Evolutionary conservation across 2,888 invertebrate genomes (phyloP).

Genomic region (Ormia ochracea): DNA sequence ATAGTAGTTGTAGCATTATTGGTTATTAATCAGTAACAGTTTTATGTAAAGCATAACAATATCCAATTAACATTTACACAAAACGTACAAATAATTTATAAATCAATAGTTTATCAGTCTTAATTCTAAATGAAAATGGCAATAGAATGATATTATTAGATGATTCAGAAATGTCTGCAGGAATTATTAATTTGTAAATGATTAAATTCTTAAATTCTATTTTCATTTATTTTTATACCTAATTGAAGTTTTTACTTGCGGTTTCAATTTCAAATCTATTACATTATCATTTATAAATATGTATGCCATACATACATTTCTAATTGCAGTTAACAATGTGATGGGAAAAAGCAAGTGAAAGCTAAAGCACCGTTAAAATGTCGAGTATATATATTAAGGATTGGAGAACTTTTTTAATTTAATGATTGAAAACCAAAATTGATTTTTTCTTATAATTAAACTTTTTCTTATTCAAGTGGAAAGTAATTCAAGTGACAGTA

Average conservation of each 20-base stretch:
- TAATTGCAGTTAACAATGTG: neutral
- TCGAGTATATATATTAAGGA: neutral
- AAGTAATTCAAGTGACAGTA: no score
- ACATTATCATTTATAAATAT: neutral
- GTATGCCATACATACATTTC: neutral
- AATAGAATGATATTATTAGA: no score
- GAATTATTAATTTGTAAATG: slow-evolving; percentile 16
- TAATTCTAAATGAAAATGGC: slow-evolving; percentile 8
- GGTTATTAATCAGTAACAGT: slow-evolving; percentile 12
- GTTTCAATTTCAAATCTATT: neutral
- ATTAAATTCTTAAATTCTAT: neutral
- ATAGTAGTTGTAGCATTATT: neutral
- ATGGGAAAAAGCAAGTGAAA: slow-evolving; percentile 6
- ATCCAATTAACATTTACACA: neutral
- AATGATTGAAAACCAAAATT: no score
- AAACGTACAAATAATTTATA: neutral
- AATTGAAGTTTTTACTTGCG: neutral
- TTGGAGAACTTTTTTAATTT: no score
- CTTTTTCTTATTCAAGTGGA: no score
- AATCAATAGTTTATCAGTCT: no score
- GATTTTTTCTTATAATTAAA: no score
- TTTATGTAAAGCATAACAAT: neutral
- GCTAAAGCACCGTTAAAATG: no score
- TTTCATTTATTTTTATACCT: neutral
- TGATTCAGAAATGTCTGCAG: no score